These are phyloP conservation scores for Galbula dea DNA, from an alignment of 2,113 vertebrate species.

Conservation along the genomic window DNA sequence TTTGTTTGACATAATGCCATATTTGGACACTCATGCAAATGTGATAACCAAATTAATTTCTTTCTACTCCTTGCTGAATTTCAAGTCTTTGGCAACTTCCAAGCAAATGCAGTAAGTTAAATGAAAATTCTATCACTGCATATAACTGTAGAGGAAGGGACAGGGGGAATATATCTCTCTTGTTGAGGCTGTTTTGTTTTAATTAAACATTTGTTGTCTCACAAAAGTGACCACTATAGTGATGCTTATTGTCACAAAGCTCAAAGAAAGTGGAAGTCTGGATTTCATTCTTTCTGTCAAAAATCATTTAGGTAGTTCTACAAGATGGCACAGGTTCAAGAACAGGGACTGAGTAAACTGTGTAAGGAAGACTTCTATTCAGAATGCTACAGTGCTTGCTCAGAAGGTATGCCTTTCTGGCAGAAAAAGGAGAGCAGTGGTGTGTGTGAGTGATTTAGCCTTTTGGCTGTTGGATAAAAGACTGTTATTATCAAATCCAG, in stretches of 20 bases:
- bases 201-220: not conserved
- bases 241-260: not conserved
- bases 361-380: not conserved
- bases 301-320: not conserved
- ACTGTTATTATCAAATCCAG: not conserved
- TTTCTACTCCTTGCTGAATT: not conserved
- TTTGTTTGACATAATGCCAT: not conserved
- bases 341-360: not conserved
- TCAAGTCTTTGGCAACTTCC: not conserved
- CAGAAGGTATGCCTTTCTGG: not conserved
- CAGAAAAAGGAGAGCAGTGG: not conserved
- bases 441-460: not conserved
- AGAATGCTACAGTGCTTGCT: not conserved
- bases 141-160: not conserved
- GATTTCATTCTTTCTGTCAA: not conserved
- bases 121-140: not conserved
- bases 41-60: not conserved
- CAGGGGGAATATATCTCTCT: not conserved
- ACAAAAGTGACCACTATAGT: not conserved
- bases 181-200: not conserved
- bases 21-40: fast-evolving
- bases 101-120: not conserved
- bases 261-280: not conserved
- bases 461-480: not conserved
- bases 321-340: not conserved